A percentile compares a stretch with the other conserved stretches of the same genome.
Conservation (phyloP, 2,888 invertebrate genomes). For the Anarsia innoxiella region DNA sequence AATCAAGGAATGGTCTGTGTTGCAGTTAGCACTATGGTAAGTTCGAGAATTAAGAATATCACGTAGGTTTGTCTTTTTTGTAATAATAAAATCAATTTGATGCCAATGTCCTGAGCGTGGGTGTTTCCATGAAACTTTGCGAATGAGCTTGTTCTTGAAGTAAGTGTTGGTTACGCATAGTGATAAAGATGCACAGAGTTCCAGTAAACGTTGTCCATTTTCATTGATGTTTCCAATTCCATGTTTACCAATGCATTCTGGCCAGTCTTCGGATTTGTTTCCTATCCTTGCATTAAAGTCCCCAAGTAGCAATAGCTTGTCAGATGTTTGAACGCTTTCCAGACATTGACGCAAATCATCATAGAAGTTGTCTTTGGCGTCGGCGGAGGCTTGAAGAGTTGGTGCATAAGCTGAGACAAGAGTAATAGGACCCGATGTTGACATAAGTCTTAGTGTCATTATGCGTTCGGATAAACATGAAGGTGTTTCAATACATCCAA, state of each 20-base stretch:
- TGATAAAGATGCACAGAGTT: slow-evolving; percentile 8
- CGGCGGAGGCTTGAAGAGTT: slow-evolving; percentile 1
- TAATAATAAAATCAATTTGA: too few species aligned
- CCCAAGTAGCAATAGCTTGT: slow-evolving; percentile 6
- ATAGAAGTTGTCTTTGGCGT: slow-evolving; percentile 10
- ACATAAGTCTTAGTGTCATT: slow-evolving; percentile 3
- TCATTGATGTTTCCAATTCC: slow-evolving; percentile 11
- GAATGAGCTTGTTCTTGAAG: not conserved
- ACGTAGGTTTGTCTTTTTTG: too few species aligned
- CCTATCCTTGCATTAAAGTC: slow-evolving; percentile 14
- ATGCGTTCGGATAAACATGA: slow-evolving; percentile 4
- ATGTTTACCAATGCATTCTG: slow-evolving; percentile 10
- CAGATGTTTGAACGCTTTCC: not conserved
- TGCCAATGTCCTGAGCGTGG: too few species aligned
- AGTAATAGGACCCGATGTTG: slow-evolving; percentile 1
- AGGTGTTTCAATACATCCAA: not conserved
- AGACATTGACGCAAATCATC: not conserved
- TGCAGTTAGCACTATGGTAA: too few species aligned
- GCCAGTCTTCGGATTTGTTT: slow-evolving; percentile 4
- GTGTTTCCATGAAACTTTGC: not conserved
- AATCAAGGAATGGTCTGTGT: too few species aligned
- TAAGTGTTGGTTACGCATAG: slow-evolving; percentile 9
- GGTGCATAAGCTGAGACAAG: slow-evolving; percentile 12
- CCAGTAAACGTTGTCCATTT: slow-evolving; percentile 12
- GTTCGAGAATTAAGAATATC: too few species aligned